Evolutionary conservation across 2,888 invertebrate species (phyloP).

Genomic region (Priocnemis perturbator): DNA sequence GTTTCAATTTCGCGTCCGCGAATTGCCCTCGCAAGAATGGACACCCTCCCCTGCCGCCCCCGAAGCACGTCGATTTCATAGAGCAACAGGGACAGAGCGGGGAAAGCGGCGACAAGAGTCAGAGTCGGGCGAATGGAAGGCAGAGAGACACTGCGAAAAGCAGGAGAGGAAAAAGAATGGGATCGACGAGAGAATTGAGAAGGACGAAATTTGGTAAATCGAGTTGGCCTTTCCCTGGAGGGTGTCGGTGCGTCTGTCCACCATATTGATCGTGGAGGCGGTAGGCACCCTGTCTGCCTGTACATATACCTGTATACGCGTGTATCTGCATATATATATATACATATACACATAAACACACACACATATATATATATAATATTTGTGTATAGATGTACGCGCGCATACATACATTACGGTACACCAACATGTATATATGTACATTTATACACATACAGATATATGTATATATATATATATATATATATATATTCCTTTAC

Average conservation of each 20-base stretch:
- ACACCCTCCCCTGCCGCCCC: too few relatives aligned
- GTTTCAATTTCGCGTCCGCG: too few relatives aligned
- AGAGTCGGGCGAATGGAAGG: slow-evolving; percentile 2
- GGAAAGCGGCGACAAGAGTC: not conserved
- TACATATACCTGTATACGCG: slow-evolving; percentile 31
- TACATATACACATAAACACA: not conserved
- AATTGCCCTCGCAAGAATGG: too few relatives aligned
- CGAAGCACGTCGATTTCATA: not conserved
- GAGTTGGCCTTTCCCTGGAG: slow-evolving; percentile 64
- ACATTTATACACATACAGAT: not conserved
- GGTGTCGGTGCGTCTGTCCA: slow-evolving; percentile 73
- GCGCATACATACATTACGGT: not conserved
- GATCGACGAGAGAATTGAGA: slow-evolving; percentile 13
- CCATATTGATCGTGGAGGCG: slow-evolving; percentile 74
- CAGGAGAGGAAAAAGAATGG: not conserved
- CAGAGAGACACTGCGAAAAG: not conserved
- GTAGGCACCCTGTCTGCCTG: slow-evolving; percentile 58
- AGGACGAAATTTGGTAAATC: slow-evolving; percentile 61
- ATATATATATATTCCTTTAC: slow-evolving; percentile 53
- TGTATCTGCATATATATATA: not conserved
- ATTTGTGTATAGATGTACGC: slow-evolving; percentile 8
- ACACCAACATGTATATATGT: not conserved
- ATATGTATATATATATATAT: slow-evolving; percentile 13
- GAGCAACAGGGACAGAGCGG: slow-evolving; percentile 8
- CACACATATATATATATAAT: not conserved